Evolutionary conservation across 1,140 invertebrate genomes (phyloP), one percentile per base, ranked within the genome.

Genomic region (Drosophila gunungcola): DNA sequence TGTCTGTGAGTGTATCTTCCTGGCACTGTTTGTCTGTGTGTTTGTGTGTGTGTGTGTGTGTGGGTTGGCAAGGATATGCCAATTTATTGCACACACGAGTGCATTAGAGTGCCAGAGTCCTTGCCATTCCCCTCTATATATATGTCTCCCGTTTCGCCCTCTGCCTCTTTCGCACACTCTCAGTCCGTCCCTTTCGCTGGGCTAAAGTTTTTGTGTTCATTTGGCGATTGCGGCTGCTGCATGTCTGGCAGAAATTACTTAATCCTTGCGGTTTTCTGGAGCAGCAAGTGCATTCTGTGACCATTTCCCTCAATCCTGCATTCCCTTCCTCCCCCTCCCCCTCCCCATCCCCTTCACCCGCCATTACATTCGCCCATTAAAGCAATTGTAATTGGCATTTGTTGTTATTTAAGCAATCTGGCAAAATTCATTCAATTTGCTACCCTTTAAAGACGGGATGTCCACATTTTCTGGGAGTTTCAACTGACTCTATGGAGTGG

Each of bases 1-100:
- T 57, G 53, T 38, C 11, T 53, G 57, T 61, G 58, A 55, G 53
- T 48, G 41, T 58, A 58, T 61, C 36, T 60, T 51, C 48, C 29
- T 32, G 27, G 12, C 9, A 54, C 52, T 48, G 32, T 16, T 49
- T 39, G 32, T 16, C 49, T 39, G 9, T 12, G 9, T 41, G n/a
- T 4, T n/a, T 36, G 25, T 34, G 21, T 58, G 32, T 58, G 41
- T 46, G 39, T 45, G 56, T 51, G 48, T 61, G 36, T 57, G 57
- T 63, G 48, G 62, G 56, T 21, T 62, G 75, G 79, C 65, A 90
- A 89, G 84, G 84, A 89, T 89, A 89, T 89, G 80, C 84, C 84
- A 89, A 90, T 89, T 89, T 89, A 89, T 89, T 90, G 84, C 84
- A 89, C 84, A 89, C 84, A 89, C 84, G 84, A 89, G 84, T 89